Conservation (phyloP, 2,113 vertebrate species). For the Hassar affinis region DNA sequence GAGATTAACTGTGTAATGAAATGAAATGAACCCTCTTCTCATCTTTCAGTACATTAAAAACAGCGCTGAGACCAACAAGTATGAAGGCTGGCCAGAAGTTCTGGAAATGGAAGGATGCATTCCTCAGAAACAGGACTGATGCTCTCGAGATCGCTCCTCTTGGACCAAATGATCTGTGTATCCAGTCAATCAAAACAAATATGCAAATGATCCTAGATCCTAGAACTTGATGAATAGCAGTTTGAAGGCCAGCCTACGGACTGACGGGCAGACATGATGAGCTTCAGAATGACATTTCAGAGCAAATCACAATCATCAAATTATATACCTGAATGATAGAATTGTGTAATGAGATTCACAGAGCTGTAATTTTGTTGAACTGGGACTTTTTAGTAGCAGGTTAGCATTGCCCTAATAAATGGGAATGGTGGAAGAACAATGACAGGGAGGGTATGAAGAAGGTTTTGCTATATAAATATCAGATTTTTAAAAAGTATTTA, state of each 20-base stretch:
- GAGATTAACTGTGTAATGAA: neutral
- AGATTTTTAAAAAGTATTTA: too few relatives aligned
- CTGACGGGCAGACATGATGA: neutral
- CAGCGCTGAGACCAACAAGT: constrained; percentile 93
- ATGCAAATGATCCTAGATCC: neutral
- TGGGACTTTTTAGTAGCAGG: neutral
- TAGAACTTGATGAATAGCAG: neutral
- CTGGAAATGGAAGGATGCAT: constrained; percentile 98
- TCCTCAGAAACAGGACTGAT: constrained; percentile 82
- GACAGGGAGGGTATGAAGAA: too few relatives aligned
- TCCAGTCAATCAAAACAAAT: neutral
- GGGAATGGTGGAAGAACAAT: neutral
- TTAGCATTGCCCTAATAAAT: neutral
- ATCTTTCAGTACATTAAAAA: constrained; percentile 90
- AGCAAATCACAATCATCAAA: neutral
- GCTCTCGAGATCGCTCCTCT: neutral
- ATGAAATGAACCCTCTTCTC: neutral
- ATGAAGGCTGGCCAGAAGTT: constrained; percentile 97
- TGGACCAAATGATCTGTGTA: neutral
- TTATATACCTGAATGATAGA: neutral
- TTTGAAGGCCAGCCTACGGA: neutral
- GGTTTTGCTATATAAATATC: neutral
- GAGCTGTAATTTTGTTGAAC: neutral
- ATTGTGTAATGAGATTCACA: neutral
- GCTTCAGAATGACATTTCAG: neutral